phyloP scores from a whole-genome alignment of 2,113 vertebrate species.

The Dolichallabes microphthalmus region DNA sequence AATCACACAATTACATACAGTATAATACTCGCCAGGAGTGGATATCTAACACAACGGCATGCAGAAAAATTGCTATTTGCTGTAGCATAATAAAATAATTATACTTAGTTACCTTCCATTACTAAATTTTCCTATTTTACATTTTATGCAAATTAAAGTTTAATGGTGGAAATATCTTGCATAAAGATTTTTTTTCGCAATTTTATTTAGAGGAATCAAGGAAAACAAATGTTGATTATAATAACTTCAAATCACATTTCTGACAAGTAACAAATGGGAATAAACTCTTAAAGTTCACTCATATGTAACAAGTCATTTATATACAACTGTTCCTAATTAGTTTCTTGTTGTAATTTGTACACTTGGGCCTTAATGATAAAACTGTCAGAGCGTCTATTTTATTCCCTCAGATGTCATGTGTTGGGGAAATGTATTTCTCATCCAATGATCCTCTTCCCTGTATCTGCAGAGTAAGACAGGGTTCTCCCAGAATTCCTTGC shows the following conservation, averaged over 20 bases:
- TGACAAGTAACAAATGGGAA: neutral
- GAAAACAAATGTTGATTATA: neutral
- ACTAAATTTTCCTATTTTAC: too few relatives aligned
- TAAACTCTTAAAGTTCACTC: neutral
- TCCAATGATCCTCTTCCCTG: conserved; percentile 75
- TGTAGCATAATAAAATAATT: too few relatives aligned
- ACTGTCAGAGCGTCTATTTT: too few relatives aligned
- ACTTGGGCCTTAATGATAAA: too few relatives aligned
- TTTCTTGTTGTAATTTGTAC: neutral
- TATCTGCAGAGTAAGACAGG: conserved; percentile 68
- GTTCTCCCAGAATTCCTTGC: conserved; percentile 78
- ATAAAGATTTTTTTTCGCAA: neutral
- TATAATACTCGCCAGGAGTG: too few relatives aligned
- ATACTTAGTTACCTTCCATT: too few relatives aligned
- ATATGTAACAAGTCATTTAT: neutral
- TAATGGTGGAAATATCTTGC: too few relatives aligned
- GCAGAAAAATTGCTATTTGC: too few relatives aligned
- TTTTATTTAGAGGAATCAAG: neutral
- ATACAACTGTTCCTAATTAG: neutral
- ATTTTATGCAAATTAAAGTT: too few relatives aligned
- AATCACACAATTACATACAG: too few relatives aligned
- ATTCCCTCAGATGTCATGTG: neutral
- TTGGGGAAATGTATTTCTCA: conserved; percentile 57
- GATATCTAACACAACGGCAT: too few relatives aligned
- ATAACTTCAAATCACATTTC: neutral